Evolutionary conservation across 2,113 vertebrate genomes (phyloP).

Genomic region (Rhinopithecus roxellana): DNA sequence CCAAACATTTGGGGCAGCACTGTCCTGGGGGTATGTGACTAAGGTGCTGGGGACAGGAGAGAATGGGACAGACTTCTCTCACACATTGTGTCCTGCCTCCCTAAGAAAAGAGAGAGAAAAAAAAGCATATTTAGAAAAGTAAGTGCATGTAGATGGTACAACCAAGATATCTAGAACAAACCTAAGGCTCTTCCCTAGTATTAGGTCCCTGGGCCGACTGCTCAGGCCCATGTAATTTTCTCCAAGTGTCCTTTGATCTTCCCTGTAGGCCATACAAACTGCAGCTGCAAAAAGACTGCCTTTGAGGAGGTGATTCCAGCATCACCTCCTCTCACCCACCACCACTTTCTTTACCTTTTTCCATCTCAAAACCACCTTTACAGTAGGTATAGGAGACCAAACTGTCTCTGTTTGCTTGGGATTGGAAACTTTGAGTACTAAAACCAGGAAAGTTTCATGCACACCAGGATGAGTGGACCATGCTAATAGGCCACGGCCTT

Average conservation of each 20-base stretch:
- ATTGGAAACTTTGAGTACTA: background rate
- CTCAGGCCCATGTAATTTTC: background rate
- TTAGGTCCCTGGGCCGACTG: background rate
- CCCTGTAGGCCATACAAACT: background rate
- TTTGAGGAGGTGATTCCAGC: background rate
- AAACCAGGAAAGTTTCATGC: background rate
- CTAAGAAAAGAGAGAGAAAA: slow-evolving; percentile 84
- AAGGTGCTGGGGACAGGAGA: slow-evolving; percentile 96
- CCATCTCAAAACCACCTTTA: background rate
- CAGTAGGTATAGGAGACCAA: background rate
- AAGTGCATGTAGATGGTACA: background rate
- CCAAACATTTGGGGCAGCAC: slow-evolving; percentile 95
- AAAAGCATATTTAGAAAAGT: slow-evolving; percentile 69
- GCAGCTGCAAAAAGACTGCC: background rate
- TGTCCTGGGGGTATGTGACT: slow-evolving; percentile 92
- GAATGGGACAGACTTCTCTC: slow-evolving; percentile 95
- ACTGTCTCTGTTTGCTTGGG: background rate
- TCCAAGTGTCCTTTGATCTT: background rate
- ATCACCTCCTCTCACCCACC: background rate
- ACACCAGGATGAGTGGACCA: background rate
- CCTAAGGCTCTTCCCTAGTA: background rate
- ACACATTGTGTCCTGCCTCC: slow-evolving; percentile 93
- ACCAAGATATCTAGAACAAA: background rate
- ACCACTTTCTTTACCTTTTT: background rate
- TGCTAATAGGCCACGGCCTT: background rate